phyloP scores from a whole-genome alignment of 2,888 invertebrate genomes.

The Microctonus brassicae region DNA sequence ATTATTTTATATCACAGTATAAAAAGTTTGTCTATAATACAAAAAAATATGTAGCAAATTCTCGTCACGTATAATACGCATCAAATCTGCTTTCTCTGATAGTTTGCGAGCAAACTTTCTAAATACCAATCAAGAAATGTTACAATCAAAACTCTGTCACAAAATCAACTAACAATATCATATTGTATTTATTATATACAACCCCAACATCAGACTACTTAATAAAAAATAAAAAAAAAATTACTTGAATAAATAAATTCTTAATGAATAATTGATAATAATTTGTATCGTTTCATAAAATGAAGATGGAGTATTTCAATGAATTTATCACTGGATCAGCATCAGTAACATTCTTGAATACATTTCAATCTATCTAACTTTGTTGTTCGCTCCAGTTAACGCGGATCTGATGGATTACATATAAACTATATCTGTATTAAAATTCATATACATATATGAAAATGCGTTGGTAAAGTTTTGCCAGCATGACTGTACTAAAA shows the following conservation, averaged over 20 bases:
- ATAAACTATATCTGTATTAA: neutral
- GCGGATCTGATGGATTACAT: slow-evolving; percentile 12
- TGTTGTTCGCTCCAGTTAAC: slow-evolving; percentile 5
- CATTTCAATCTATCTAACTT: slow-evolving; percentile 9
- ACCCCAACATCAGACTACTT: too few relatives aligned
- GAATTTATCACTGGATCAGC: neutral
- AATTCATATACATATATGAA: neutral
- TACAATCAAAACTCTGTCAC: neutral
- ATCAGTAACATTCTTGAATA: slow-evolving; percentile 7
- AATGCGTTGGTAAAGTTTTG: slow-evolving; percentile 2
- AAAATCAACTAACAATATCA: neutral
- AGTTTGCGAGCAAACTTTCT: slow-evolving; percentile 34
- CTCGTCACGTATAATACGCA: slow-evolving; percentile 49
- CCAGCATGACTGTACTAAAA: neutral
- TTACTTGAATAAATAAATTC: neutral
- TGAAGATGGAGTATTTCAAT: neutral
- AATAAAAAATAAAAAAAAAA: too few relatives aligned
- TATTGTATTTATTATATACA: neutral
- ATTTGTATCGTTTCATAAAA: neutral
- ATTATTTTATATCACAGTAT: too few relatives aligned
- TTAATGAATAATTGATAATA: neutral
- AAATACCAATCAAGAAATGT: slow-evolving; percentile 6
- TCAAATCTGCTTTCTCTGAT: slow-evolving; percentile 53
- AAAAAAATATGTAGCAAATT: slow-evolving; percentile 38
- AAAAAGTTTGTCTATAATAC: neutral